These are phyloP conservation scores for Ophion ventricosus DNA, from an alignment of 2,888 invertebrate genomes.

Conservation along the genomic window DNA sequence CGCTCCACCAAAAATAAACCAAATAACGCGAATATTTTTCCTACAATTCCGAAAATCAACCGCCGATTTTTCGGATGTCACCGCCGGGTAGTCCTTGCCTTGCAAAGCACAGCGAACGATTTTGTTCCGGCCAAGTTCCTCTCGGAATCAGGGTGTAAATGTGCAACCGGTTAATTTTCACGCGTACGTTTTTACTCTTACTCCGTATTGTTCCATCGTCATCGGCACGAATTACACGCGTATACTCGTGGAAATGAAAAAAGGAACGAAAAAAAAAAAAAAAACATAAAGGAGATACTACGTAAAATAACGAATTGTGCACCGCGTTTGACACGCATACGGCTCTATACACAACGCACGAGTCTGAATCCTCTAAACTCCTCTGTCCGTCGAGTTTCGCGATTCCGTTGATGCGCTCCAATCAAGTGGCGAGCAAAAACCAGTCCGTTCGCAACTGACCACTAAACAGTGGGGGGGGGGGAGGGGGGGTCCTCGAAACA, in stretches of 20 bases:
- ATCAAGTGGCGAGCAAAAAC: neutral
- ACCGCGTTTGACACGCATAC: slow-evolving; percentile 57
- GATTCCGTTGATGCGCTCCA: slow-evolving; percentile 26
- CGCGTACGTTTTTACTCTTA: neutral
- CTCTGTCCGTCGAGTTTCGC: slow-evolving; percentile 64
- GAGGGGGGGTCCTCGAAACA: slow-evolving; percentile 16
- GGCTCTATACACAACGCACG: slow-evolving; percentile 34
- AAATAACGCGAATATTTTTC: no score
- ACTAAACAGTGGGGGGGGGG: no score
- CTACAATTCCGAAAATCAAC: no score
- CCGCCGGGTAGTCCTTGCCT: no score
- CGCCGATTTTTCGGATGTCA: no score
- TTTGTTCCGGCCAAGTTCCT: no score
- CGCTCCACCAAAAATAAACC: no score
- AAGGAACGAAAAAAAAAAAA: neutral
- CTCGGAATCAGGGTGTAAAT: no score
- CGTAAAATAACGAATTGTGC: slow-evolving; percentile 59
- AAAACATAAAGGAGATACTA: slow-evolving; percentile 27
- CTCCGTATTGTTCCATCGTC: slow-evolving; percentile 20
- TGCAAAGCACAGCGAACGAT: no score
- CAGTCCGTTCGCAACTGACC: no score
- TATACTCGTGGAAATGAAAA: neutral
- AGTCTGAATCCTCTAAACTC: slow-evolving; percentile 63
- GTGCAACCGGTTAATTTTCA: neutral
- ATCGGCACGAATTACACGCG: slow-evolving; percentile 16